Percentiles rank a stretch among this genome's conserved stretches.
phyloP scores from a whole-genome alignment of 2,113 vertebrate species.

The Monarcha castaneiventris region DNA sequence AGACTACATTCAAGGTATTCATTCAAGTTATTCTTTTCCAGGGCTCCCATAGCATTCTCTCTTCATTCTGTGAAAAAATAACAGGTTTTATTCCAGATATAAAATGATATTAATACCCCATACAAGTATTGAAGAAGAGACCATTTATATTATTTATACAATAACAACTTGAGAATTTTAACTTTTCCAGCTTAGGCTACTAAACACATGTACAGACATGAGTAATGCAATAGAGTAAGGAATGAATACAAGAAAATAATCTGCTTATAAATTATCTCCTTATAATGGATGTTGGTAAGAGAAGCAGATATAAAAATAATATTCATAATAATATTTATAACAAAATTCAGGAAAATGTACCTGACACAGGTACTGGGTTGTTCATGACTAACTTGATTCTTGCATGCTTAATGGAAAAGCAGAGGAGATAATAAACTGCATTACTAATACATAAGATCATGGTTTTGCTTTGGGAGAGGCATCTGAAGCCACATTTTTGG shows the following conservation, averaged over 20 bases:
- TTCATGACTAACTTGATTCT: neutral
- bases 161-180: neutral
- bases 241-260: neutral
- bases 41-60: neutral
- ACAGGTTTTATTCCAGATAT: neutral
- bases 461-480: neutral
- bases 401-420: neutral
- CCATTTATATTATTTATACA: neutral
- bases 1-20: neutral
- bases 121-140: neutral
- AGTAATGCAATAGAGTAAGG: neutral
- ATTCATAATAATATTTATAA: neutral
- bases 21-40: neutral
- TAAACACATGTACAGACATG: neutral
- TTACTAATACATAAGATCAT: rapidly evolving
- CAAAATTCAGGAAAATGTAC: neutral
- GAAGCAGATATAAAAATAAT: neutral
- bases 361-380: neutral
- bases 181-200: neutral
- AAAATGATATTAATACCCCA: neutral
- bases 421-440: neutral
- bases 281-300: neutral
- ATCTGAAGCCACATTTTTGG: neutral
- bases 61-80: neutral
- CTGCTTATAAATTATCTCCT: neutral